Evolutionary conservation across 2,113 vertebrate species (phyloP), one percentile per base, ranked within the genome.

Genomic region (Equus przewalskii): DNA sequence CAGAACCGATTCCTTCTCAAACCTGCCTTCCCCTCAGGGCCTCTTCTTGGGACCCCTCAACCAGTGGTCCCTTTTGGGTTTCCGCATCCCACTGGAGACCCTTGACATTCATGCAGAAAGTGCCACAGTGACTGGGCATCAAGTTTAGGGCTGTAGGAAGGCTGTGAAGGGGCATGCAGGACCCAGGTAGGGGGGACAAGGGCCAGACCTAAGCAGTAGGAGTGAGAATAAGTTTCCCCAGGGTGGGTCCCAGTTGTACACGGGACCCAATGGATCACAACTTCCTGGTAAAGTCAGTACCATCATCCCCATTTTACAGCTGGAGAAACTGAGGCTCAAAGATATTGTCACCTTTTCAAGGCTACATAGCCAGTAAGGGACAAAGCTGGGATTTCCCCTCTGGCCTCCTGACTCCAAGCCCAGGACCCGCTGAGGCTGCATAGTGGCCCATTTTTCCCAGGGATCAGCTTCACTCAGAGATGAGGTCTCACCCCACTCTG

Each of bases 321-420:
- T 76, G 16, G 33, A 8, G 41, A 97, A 95, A 93, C 24, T 60
- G 89, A 96, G 91, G 28, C 72, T 84, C 19, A 22, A 60, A 62
- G 58, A 60, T 58, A 62, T 16, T 7, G 15, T 58, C 72, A 51
- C 22, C 76, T 96, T 84, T 67, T 70, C 54, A 65, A 36, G 33
- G 14, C 64, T 79, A 56, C n/a, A 72, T 1, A 62, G 62, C 10
- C 69, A 81, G 58, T 28, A 78, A 86, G 33, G 5, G 24, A 56
- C 41, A 49, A 56, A 64, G 49, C 4, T 65, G 22, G 69, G 76
- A 44, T 41, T 41, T 54, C 30, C 78, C 51, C 67, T 58, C 51
- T 21, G 33, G 86, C n/a, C 41, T 76, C 84, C 10, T 26, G 67
- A 49, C 65, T 76, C 33, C 54, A 30, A 4, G 33, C n/a, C 49